Conservation (phyloP, 53 echinoderm and acorn worm genomes). For the Paelopatides confundens region DNA sequence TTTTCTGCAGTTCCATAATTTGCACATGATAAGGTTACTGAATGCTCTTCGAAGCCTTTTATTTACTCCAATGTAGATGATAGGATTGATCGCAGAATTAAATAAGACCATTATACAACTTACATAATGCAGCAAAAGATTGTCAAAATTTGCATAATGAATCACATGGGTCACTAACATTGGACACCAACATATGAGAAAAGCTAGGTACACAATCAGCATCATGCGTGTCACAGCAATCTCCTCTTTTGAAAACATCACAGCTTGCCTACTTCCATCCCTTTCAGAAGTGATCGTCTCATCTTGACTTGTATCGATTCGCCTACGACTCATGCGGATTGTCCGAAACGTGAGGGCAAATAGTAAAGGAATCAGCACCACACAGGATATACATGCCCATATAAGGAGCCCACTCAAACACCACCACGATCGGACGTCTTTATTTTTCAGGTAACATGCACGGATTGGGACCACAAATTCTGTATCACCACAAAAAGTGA, state of each 20-base stretch:
- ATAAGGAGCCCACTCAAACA: neutral
- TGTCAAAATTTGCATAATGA: neutral
- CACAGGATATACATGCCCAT: neutral
- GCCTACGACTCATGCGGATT: neutral
- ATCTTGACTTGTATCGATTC: too few relatives aligned
- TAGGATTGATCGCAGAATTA: conserved; percentile 32
- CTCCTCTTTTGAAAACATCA: conserved; percentile 1
- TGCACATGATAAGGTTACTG: neutral
- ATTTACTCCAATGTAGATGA: conserved; percentile 17
- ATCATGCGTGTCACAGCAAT: conserved; percentile 38
- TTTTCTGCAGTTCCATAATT: neutral
- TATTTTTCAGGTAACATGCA: neutral
- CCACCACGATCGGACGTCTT: neutral
- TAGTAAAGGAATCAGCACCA: neutral
- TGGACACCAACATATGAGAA: conserved; percentile 26
- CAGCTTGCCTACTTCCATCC: neutral
- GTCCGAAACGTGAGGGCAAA: conserved; percentile 15
- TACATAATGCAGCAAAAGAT: neutral
- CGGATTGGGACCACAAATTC: conserved; percentile 13
- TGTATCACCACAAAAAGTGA: conserved; percentile 8
- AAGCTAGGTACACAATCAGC: conserved; percentile 30
- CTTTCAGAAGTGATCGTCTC: neutral
- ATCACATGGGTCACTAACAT: conserved; percentile 18
- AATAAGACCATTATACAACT: neutral
- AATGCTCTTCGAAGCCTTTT: neutral